phyloP scores from a whole-genome alignment of 2,113 vertebrate species.

The Chaetodon trifascialis region DNA sequence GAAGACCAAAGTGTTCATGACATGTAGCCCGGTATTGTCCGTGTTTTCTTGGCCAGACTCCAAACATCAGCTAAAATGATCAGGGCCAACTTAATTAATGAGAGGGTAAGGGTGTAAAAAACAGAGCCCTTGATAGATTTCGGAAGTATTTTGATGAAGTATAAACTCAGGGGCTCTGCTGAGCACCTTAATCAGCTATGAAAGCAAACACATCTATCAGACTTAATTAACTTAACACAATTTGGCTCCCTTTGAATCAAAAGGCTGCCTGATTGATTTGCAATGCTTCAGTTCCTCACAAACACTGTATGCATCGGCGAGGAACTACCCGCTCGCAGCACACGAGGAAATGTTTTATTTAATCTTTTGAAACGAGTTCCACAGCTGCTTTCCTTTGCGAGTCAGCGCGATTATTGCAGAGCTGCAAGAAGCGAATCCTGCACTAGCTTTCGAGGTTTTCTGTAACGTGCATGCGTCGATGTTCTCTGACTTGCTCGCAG shows the following conservation, averaged over 20 bases:
- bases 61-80: conserved; percentile 74
- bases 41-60: conserved; percentile 57
- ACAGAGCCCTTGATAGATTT: conserved; percentile 74
- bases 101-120: conserved; percentile 73
- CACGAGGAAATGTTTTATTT: conserved; percentile 41
- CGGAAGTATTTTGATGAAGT: conserved; percentile 79
- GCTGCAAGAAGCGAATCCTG: not conserved
- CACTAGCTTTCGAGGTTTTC: not conserved
- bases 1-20: conserved; percentile 67
- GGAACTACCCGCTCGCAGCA: conserved; percentile 51
- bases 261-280: conserved; percentile 76
- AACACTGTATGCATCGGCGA: conserved; percentile 61
- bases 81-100: conserved; percentile 76
- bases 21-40: conserved; percentile 55
- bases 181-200: conserved; percentile 83
- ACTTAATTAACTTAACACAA: conserved; percentile 80
- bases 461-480: not conserved
- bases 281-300: conserved; percentile 77
- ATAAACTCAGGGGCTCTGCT: conserved; percentile 76
- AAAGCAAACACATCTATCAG: conserved; percentile 85
- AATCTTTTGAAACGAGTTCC: conserved; percentile 28
- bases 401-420: not conserved
- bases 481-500: conserved; percentile 1
- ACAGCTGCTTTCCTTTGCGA: conserved; percentile 15
- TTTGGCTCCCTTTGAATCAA: conserved; percentile 80